Conservation (phyloP, 2,797 vertebrate species). For the Tokudaia muenninki region DNA sequence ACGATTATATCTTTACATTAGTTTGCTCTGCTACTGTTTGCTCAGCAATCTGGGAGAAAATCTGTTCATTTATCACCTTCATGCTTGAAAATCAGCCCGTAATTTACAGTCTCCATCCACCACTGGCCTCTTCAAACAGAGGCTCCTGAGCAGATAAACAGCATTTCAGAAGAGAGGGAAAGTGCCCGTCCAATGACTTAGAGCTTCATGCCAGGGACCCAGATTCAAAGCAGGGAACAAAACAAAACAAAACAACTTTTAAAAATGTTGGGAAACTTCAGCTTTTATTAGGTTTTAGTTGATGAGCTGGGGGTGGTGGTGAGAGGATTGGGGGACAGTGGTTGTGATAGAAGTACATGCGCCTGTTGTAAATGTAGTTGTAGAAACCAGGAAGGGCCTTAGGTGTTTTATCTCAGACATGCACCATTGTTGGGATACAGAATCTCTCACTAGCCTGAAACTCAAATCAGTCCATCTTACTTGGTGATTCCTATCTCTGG, state of each 20-base stretch:
- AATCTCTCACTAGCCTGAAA: neutral
- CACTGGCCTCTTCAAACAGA: constrained; percentile 60
- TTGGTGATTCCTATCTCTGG: too few relatives aligned
- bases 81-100: constrained; percentile 66
- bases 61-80: constrained; percentile 83
- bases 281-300: neutral
- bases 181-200: neutral
- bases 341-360: too few relatives aligned
- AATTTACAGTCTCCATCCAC: constrained; percentile 59
- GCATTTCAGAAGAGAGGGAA: neutral
- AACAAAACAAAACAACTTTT: neutral
- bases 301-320: neutral
- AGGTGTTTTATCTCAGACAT: neutral
- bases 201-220: neutral
- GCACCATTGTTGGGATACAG: neutral
- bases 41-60: constrained; percentile 79
- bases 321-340: too few relatives aligned
- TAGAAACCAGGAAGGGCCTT: too few relatives aligned
- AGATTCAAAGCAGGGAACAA: neutral
- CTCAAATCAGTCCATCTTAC: neutral
- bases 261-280: neutral
- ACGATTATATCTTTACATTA: constrained; percentile 83
- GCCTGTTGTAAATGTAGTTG: neutral
- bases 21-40: constrained; percentile 78
- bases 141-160: constrained; percentile 35